phyloP scores from a whole-genome alignment of 2,797 vertebrate species.

The Pachyuromys duprasi region DNA sequence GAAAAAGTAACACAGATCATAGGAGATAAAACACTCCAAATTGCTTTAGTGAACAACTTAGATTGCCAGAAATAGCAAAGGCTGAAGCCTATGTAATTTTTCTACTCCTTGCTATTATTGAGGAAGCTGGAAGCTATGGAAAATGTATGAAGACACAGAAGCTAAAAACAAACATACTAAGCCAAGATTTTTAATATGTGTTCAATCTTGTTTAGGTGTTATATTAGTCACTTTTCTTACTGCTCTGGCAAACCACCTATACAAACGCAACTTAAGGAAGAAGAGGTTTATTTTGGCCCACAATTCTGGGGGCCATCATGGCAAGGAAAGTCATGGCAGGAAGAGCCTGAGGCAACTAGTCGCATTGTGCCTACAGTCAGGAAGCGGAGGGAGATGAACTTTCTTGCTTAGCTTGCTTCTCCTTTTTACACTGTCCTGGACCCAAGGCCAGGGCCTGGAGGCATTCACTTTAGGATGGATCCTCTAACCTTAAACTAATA shows the following conservation, averaged over 20 bases:
- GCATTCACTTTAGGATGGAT: too few species aligned
- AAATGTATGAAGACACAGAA: slow-evolving; percentile 1
- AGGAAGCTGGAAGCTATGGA: background rate
- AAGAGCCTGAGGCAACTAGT: background rate
- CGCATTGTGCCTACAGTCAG: background rate
- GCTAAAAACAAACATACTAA: slow-evolving; percentile 4
- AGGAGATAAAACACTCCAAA: slow-evolving; percentile 36
- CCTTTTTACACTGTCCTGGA: background rate
- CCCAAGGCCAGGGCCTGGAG: background rate
- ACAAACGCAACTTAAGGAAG: background rate
- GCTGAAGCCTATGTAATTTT: background rate
- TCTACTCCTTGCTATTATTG: slow-evolving; percentile 13
- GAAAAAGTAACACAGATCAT: slow-evolving; percentile 16
- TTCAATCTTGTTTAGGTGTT: background rate
- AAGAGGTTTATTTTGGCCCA: background rate
- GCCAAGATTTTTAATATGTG: background rate
- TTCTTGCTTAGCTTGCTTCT: background rate
- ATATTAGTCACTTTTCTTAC: background rate
- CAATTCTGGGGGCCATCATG: background rate
- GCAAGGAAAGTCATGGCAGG: too few species aligned
- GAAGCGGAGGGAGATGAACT: background rate
- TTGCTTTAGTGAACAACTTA: slow-evolving; percentile 19
- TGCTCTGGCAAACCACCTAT: background rate
- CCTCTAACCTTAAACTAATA: too few species aligned
- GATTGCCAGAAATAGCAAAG: slow-evolving; percentile 21